Conservation (phyloP, 64 coral and sea anemone genomes). For the Pachyseris speciosa region DNA sequence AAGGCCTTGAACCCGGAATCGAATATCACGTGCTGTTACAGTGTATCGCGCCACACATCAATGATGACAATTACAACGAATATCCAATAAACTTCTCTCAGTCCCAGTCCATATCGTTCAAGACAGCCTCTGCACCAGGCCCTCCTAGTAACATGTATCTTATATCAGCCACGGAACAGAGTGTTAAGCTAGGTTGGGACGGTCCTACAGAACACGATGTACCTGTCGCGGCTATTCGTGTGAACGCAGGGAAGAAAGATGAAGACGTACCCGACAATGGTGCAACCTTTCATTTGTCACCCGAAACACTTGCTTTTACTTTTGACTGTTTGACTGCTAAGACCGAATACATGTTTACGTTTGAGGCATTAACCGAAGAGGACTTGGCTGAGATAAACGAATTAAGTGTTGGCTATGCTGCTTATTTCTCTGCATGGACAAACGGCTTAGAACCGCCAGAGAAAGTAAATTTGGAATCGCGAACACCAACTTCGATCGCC, state of each 20-base stretch:
- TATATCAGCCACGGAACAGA: slow-evolving; percentile 29
- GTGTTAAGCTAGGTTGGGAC: slow-evolving; percentile 74
- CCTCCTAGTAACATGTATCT: slow-evolving; percentile 48
- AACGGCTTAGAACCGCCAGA: slow-evolving; percentile 65
- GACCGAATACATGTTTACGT: slow-evolving; percentile 54
- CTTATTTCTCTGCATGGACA: slow-evolving; percentile 43
- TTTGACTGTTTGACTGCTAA: slow-evolving; percentile 61
- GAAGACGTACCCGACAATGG: background rate
- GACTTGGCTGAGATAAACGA: background rate
- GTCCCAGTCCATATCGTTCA: slow-evolving; percentile 36
- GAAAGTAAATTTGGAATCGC: slow-evolving; percentile 25
- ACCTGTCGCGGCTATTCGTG: slow-evolving; percentile 11
- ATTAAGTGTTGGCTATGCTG: background rate
- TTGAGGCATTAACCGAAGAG: slow-evolving; percentile 39
- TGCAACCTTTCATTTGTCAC: slow-evolving; percentile 17
- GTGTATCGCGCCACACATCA: slow-evolving; percentile 20
- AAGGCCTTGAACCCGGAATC: background rate
- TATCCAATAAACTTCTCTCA: slow-evolving; percentile 38
- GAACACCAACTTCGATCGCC: slow-evolving; percentile 55
- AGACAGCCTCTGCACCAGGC: slow-evolving; percentile 24
- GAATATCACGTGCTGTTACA: slow-evolving; percentile 36
- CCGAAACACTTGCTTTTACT: slow-evolving; percentile 20
- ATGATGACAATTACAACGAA: slow-evolving; percentile 51
- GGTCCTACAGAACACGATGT: background rate
- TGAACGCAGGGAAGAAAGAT: slow-evolving; percentile 29